Evolutionary conservation across 2,888 invertebrate genomes (phyloP).

Genomic region (Cetonia aurata): DNA sequence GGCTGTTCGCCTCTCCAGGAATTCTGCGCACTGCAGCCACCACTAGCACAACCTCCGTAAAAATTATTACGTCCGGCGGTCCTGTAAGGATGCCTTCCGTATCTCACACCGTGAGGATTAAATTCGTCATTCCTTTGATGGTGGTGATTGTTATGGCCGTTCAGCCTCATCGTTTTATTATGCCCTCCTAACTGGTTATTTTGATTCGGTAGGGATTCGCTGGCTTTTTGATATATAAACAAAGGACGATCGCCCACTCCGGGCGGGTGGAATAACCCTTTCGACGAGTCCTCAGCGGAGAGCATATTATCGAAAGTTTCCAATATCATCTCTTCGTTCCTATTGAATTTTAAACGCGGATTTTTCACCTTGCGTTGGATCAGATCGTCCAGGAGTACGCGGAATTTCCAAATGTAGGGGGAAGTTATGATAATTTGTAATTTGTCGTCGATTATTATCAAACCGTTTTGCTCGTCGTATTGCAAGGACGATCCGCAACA

Average conservation of each 20-base stretch:
- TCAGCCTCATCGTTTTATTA: too few species aligned
- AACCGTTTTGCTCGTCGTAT: constrained; percentile 50
- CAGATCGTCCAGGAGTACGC: constrained; percentile 53
- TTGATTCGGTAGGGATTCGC: constrained; percentile 4
- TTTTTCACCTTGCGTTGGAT: constrained; percentile 69
- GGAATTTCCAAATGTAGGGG: constrained; percentile 51
- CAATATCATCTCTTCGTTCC: constrained; percentile 77
- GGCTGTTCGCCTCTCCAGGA: background rate
- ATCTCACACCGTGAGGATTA: constrained; percentile 53
- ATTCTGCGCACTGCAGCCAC: background rate
- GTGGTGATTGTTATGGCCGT: too few species aligned
- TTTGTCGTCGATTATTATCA: constrained; percentile 59
- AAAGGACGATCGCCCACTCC: constrained; percentile 84
- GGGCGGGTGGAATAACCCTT: constrained; percentile 77
- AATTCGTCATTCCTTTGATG: background rate
- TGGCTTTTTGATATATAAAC: constrained; percentile 66
- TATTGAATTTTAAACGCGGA: constrained; percentile 71
- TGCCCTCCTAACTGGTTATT: background rate
- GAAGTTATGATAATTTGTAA: constrained; percentile 57
- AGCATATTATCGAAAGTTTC: constrained; percentile 76
- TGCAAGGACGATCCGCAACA: constrained; percentile 57
- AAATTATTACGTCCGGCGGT: constrained; percentile 1
- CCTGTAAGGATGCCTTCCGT: constrained; percentile 56
- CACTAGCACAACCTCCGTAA: too few species aligned
- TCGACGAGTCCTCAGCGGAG: constrained; percentile 78